Conservation (phyloP, 2,113 vertebrate species). For the Chaetorhynchus papuensis region DNA sequence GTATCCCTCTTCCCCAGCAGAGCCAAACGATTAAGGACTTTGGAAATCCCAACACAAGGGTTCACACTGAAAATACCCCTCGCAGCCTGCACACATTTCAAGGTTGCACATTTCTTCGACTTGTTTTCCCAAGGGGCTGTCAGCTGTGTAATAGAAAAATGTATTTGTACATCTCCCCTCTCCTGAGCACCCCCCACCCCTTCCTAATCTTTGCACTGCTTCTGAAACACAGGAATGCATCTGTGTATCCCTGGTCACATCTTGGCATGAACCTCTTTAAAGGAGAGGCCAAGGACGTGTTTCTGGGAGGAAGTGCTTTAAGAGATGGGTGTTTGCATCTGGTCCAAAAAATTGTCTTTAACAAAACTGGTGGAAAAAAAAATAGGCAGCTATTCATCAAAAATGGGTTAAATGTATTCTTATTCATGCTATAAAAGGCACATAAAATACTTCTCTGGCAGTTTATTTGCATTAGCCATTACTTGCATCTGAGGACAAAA, state of each 20-base stretch:
- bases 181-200: background rate
- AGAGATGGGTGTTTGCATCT: background rate
- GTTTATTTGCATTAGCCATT: constrained; percentile 38
- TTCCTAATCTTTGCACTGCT: background rate
- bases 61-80: constrained; percentile 22
- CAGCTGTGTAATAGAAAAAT: constrained; percentile 26
- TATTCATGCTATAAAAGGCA: background rate
- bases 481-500: constrained; percentile 44
- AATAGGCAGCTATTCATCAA: background rate
- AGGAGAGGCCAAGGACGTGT: background rate
- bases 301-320: background rate
- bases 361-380: background rate
- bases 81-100: background rate
- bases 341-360: background rate
- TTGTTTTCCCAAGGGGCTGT: constrained; percentile 48
- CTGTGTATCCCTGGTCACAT: background rate
- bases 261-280: background rate
- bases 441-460: constrained; percentile 19
- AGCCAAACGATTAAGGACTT: background rate
- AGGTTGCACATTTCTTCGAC: constrained; percentile 2
- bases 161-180: background rate
- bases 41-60: background rate
- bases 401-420: background rate
- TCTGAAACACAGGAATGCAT: background rate
- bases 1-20: background rate